Evolutionary conservation across 1,140 invertebrate genomes (phyloP), one percentile per base, ranked within the genome.

Genomic region (Piezodorus guildinii): DNA sequence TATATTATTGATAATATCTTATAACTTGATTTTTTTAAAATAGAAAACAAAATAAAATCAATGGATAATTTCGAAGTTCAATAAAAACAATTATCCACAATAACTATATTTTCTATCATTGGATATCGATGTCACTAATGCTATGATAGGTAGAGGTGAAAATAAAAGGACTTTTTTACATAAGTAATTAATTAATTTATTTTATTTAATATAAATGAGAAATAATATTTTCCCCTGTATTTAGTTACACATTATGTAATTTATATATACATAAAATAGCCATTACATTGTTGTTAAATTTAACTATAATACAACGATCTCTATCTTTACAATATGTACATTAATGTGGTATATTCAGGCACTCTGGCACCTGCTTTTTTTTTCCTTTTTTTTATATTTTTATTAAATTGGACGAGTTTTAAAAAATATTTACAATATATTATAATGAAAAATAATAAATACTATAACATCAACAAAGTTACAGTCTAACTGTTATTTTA

Each of bases 241-340:
- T 64, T 64, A 23, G 63, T 64, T 64, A 64, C 63, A 60, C 27
- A 60, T 59, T 64, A 60, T 60, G 63, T 64, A 64, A 60, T 56
- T 63, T 60, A 60, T 64, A 59, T 64, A 30, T 64, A 64, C 63
- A 64, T 64, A 64, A 64, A 64, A 64, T 64, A 64, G 63, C 63
- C 54, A 60, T 60, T 46, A 64, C 56, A 30, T 56, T 60, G 63
- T 64, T 64, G 49, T 64, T 64, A 30, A 58, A 58, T 39, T 64
- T 43, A 39, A 44, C 58, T 64, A 64, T 30, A 64, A 64, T 64
- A 64, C 63, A 64, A 64, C 39, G 52, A 23, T 56, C 23, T n/a
- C 25, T 51, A 15, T 64, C 49, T 64, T 25, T 64, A 64, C 63
- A 64, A 60, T 64, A 64, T 64, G 58, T 64, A 64, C 63, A 64